Conservation (phyloP, 2,113 vertebrate genomes). For the Podiceps cristatus region DNA sequence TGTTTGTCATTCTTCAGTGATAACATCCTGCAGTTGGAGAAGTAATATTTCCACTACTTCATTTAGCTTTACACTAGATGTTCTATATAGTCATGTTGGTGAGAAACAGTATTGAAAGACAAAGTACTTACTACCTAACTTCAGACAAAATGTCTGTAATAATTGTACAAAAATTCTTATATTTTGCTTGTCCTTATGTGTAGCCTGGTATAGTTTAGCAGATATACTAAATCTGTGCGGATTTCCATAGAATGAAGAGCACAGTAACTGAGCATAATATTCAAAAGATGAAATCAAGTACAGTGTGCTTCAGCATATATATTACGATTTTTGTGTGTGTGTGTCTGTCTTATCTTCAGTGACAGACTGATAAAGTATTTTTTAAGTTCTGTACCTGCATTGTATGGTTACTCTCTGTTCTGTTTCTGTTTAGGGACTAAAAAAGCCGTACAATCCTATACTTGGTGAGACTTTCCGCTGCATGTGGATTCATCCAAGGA, state of each 20-base stretch:
- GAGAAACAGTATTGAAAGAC: background rate
- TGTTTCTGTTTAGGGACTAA: constrained; percentile 85
- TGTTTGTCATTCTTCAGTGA: background rate
- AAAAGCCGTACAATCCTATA: constrained; percentile 99
- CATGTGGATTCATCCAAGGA: constrained; percentile 94
- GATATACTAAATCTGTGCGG: background rate
- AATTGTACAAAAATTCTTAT: background rate
- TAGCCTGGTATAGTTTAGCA: background rate
- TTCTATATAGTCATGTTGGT: background rate
- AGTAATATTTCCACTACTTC: background rate
- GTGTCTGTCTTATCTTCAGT: background rate
- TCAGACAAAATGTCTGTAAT: background rate
- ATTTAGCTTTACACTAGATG: background rate
- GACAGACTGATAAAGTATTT: background rate
- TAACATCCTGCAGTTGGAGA: background rate
- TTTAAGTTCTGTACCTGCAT: background rate
- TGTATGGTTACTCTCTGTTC: background rate
- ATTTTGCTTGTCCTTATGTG: background rate
- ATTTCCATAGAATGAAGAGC: background rate
- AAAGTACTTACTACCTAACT: background rate
- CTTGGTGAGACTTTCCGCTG: constrained; percentile 97
- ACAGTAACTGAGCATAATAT: background rate
- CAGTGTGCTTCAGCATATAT: background rate
- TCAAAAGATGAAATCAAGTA: background rate
- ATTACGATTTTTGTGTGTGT: background rate